These are phyloP conservation scores for Thelaira solivaga DNA, from an alignment of 2,888 invertebrate species.

Conservation along the genomic window DNA sequence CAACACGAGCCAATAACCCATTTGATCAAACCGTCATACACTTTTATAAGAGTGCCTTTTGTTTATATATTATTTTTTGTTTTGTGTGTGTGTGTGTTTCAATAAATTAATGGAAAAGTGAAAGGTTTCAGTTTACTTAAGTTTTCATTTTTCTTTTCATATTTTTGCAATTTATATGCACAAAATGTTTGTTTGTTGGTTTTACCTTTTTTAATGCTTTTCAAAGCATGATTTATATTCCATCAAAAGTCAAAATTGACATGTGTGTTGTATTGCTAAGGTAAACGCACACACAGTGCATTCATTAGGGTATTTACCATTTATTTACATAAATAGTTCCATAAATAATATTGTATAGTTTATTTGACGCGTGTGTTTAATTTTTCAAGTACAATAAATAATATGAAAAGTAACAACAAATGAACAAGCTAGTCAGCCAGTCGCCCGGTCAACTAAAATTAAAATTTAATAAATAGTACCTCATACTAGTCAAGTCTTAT, in stretches of 20 bases:
- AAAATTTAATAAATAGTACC: no score
- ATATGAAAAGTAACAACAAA: no score
- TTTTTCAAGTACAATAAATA: not conserved
- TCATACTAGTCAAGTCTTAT: no score
- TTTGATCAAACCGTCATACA: slow-evolving; percentile 14
- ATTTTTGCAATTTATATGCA: not conserved
- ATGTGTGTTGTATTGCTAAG: slow-evolving; percentile 44
- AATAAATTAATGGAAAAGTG: slow-evolving; percentile 58
- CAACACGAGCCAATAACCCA: slow-evolving; percentile 49
- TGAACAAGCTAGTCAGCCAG: slow-evolving; percentile 24
- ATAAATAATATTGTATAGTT: slow-evolving; percentile 29
- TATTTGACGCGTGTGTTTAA: slow-evolving; percentile 27
- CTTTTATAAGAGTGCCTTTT: slow-evolving; percentile 37
- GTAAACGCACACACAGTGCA: no score
- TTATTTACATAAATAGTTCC: not conserved
- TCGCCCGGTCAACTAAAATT: no score
- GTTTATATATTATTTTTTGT: no score
- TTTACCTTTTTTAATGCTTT: no score
- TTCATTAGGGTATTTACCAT: not conserved
- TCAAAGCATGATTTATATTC: slow-evolving; percentile 51
- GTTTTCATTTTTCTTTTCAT: not conserved
- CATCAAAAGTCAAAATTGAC: slow-evolving; percentile 24
- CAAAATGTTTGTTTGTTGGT: slow-evolving; percentile 5
- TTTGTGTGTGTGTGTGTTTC: no score
- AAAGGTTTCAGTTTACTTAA: slow-evolving; percentile 50